Evolutionary conservation across 2,113 vertebrate species (phyloP).

Genomic region (Lynx canadensis): DNA sequence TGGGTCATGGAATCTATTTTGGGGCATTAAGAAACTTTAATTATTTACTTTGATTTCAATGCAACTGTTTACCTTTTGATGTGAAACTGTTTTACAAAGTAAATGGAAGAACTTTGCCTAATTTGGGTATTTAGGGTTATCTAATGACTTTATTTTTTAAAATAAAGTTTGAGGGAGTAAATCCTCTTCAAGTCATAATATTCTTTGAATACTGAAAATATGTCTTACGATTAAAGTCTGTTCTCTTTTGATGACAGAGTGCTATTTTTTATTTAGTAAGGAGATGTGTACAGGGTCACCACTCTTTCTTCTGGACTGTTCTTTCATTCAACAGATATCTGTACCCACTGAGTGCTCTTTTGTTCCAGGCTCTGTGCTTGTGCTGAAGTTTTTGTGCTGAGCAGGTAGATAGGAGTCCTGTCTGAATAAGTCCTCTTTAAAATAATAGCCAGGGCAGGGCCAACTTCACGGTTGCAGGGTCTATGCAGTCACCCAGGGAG

Average conservation of each 20-base stretch:
- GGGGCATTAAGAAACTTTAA: not conserved
- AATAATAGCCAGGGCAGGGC: not conserved
- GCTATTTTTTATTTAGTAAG: not conserved
- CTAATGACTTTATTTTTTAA: not conserved
- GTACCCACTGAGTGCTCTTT: not conserved
- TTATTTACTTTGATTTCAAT: not conserved
- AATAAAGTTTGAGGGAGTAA: not conserved
- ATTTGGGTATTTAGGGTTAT: not conserved
- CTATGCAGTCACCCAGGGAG: not conserved
- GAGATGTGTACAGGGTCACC: not conserved
- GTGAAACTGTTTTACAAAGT: not conserved
- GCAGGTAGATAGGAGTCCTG: not conserved
- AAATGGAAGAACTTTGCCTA: not conserved
- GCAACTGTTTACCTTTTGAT: not conserved
- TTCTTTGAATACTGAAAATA: not conserved
- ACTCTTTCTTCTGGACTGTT: not conserved
- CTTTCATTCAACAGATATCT: not conserved
- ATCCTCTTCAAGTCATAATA: not conserved
- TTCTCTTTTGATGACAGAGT: not conserved
- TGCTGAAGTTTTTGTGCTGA: not conserved
- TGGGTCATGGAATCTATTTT: not conserved
- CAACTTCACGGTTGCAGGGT: not conserved
- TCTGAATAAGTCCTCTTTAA: not conserved
- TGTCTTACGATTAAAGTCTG: not conserved
- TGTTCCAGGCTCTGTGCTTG: not conserved